Evolutionary conservation across 2,797 vertebrate genomes (phyloP).

Genomic region (Aplochiton taeniatus): DNA sequence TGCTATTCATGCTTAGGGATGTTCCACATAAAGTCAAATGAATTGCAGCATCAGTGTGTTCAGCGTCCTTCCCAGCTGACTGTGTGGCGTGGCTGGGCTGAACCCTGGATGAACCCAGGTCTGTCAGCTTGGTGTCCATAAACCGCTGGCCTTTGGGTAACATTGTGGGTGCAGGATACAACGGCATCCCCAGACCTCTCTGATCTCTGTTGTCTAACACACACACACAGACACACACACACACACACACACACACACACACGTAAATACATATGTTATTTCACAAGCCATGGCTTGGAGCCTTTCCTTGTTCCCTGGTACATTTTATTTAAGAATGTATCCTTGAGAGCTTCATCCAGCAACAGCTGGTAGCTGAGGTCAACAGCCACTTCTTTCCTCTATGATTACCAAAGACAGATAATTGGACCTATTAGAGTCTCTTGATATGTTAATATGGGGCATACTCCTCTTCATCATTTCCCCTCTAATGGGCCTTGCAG

Average conservation of each 20-base stretch:
- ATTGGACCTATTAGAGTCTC: conserved; percentile 65
- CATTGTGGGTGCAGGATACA: background rate
- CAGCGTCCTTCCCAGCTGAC: too few relatives aligned
- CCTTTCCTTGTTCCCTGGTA: too few relatives aligned
- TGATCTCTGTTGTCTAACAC: background rate
- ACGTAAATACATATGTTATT: background rate
- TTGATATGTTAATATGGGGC: conserved; percentile 69
- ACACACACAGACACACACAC: background rate
- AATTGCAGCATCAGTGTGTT: too few relatives aligned
- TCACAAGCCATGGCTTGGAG: too few relatives aligned
- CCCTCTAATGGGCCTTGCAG: conserved; percentile 18
- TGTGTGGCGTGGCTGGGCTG: too few relatives aligned
- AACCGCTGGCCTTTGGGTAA: too few relatives aligned
- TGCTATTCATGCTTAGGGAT: too few relatives aligned
- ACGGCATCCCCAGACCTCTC: background rate
- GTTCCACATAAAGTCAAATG: too few relatives aligned
- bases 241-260: background rate
- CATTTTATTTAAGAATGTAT: background rate
- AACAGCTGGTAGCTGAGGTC: conserved; percentile 50
- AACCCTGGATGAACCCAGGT: too few relatives aligned
- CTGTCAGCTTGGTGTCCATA: too few relatives aligned
- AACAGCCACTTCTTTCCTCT: conserved; percentile 59
- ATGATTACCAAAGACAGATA: conserved; percentile 57
- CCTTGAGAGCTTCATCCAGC: conserved; percentile 8
- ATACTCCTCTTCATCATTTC: conserved; percentile 64